phyloP scores from a whole-genome alignment of 1,140 invertebrate genomes.

The Aphelenchoides besseyi region DNA sequence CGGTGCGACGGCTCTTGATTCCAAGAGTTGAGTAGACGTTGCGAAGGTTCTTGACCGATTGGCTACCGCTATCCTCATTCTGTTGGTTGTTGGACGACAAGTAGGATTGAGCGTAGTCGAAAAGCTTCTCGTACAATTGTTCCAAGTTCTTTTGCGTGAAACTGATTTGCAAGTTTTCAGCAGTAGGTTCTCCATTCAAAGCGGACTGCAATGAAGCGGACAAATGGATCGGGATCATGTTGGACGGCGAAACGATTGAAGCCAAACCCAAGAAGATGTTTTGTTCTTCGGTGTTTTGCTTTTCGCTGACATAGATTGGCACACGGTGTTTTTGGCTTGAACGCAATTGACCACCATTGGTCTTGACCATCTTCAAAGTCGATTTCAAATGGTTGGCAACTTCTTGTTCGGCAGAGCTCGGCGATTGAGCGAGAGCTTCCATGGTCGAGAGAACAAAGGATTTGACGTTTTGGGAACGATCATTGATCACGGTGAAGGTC shows the following conservation, averaged over 20 bases:
- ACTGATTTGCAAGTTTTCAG: conserved; percentile 24
- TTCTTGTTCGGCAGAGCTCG: conserved; percentile 32
- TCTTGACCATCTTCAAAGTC: conserved; percentile 42
- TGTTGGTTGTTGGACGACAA: conserved; percentile 7
- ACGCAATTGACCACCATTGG: conserved; percentile 35
- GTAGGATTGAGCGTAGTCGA: conserved; percentile 16
- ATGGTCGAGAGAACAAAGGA: conserved; percentile 41
- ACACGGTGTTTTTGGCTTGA: conserved; percentile 26
- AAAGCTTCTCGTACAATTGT: conserved; percentile 36
- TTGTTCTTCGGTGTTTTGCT: conserved; percentile 22
- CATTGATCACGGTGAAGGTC: conserved; percentile 32
- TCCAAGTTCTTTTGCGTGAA: conserved; percentile 43
- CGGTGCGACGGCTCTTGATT: conserved; percentile 36
- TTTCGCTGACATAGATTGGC: conserved; percentile 35
- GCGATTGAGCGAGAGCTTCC: conserved; percentile 39
- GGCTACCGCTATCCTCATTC: neutral
- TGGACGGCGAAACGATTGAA: conserved; percentile 29
- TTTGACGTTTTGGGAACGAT: conserved; percentile 43
- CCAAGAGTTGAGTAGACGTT: conserved; percentile 14
- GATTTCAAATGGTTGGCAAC: conserved; percentile 40
- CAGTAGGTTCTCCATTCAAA: conserved; percentile 36
- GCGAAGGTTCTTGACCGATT: conserved; percentile 12
- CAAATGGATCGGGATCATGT: conserved; percentile 38
- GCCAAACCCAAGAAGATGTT: conserved; percentile 37
- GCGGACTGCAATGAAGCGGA: conserved; percentile 27